Evolutionary conservation across 2,888 invertebrate species (phyloP), one percentile per base, ranked within the genome.

Genomic region (Limnephilus rhombicus): DNA sequence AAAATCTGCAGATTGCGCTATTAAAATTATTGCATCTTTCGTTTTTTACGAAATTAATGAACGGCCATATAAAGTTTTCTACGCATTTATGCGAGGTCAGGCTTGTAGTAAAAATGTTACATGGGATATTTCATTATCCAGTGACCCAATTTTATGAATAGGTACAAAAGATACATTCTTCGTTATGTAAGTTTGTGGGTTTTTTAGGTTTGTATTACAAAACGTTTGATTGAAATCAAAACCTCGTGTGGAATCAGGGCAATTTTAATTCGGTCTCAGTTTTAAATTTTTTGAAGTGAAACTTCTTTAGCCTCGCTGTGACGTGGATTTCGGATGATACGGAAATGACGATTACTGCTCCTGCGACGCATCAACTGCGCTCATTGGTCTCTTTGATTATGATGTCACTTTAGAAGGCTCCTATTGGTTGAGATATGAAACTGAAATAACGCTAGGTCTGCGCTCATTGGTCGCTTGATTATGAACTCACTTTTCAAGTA

Each of bases 11-110:
- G 45, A 86, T 45, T 15, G 49, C 15, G 13, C n/a, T 24, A 45
- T 13, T 49, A 45, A 49, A n/a, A 86, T 49, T 86, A 86, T 45
- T 86, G 49, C 86, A 86, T 86, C n/a, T 86, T 86, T 86, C 68
- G 45, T 24, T 13, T 45, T 86, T n/a, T 41, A 29, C 7, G 45
- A 86, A 45, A 86, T 12, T 24, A 86, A 86, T 45, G 24, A 49
- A 15, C 41, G 29, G 45, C 86, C 37, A 86, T 86, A 86, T n/a
- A 86, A 49, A n/a, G 41, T 24, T 86, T 37, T 41, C 49, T 18
- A n/a, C 18, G 24, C 45, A 86, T 86, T 86, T 45, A 13, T 5
- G 11, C 45, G 45, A 86, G 86, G 86, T 49, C 86, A 49, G 45
- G 45, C 68, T 9, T 2, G 24, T n/a, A 68, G 86, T 45, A 86